phyloP scores from a whole-genome alignment of 1,140 invertebrate genomes.

The Carposina sasakii region DNA sequence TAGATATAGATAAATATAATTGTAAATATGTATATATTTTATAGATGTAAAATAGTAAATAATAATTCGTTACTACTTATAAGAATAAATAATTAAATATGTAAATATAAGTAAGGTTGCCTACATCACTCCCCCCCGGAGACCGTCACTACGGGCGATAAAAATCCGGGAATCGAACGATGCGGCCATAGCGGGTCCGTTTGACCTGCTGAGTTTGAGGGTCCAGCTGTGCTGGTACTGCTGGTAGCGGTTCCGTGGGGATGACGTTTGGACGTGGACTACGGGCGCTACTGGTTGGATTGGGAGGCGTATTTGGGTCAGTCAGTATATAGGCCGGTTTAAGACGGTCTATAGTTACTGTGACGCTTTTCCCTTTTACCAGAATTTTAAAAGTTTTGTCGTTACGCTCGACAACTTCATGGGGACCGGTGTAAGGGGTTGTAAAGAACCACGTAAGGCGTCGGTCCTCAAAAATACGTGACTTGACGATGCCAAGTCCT shows the following conservation, averaged over 20 bases:
- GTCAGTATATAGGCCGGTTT: slow-evolving; percentile 25
- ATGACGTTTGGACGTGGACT: neutral
- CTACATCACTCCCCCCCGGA: slow-evolving; percentile 3
- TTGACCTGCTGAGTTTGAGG: slow-evolving; percentile 5
- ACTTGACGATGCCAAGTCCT: neutral
- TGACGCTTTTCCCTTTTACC: neutral
- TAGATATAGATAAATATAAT: too few relatives aligned
- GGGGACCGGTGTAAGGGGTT: slow-evolving; percentile 65
- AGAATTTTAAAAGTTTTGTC: slow-evolving; percentile 13
- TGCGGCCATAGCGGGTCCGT: too few relatives aligned
- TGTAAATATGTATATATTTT: too few relatives aligned
- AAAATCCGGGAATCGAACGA: slow-evolving; percentile 4
- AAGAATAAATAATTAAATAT: too few relatives aligned
- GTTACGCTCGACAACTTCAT: slow-evolving; percentile 58
- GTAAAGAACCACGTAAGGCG: slow-evolving; percentile 55
- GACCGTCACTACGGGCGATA: slow-evolving; percentile 9
- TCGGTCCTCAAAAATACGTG: slow-evolving; percentile 37
- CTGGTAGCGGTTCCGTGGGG: neutral
- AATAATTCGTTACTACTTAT: too few relatives aligned
- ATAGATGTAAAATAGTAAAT: too few relatives aligned
- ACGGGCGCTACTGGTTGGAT: neutral
- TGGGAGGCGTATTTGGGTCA: neutral
- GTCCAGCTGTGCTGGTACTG: neutral
- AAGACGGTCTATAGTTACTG: slow-evolving; percentile 25
- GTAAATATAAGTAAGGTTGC: too few relatives aligned